Conservation (phyloP, 2,113 vertebrate genomes). For the Sander lucioperca region DNA sequence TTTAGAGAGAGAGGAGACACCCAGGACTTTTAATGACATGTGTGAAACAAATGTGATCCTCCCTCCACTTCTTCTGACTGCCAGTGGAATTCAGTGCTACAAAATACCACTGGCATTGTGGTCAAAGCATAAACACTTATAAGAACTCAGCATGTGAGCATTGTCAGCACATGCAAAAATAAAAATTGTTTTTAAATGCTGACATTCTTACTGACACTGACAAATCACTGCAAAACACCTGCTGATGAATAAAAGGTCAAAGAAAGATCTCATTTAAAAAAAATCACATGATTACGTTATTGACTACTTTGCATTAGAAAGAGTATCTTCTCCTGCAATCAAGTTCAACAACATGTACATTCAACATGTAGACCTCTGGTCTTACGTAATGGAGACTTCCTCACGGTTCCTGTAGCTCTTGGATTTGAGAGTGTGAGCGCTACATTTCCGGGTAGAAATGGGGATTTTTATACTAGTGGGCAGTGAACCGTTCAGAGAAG, state of each 20-base stretch:
- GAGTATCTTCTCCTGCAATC: background rate
- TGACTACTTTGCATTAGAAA: background rate
- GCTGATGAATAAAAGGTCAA: background rate
- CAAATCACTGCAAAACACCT: constrained; percentile 56
- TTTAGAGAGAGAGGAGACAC: constrained; percentile 69
- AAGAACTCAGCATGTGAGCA: constrained; percentile 64
- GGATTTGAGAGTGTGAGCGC: constrained; percentile 21
- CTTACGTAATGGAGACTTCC: constrained; percentile 34
- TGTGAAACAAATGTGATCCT: constrained; percentile 79
- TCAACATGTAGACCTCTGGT: constrained; percentile 13
- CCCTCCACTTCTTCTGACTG: constrained; percentile 51
- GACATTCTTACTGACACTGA: constrained; percentile 25
- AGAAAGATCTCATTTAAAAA: background rate
- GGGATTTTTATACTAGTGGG: constrained; percentile 46
- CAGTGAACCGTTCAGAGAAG: constrained; percentile 55
- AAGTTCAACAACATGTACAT: background rate
- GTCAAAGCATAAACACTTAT: constrained; percentile 71
- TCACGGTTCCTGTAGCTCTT: constrained; percentile 4
- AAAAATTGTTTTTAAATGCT: constrained; percentile 36
- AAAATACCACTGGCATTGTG: constrained; percentile 74
- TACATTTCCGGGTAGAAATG: constrained; percentile 39
- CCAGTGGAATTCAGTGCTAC: constrained; percentile 73
- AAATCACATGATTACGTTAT: constrained; percentile 18
- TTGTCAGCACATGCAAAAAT: constrained; percentile 71
- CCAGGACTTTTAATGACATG: constrained; percentile 81